phyloP scores from a whole-genome alignment of 2,888 invertebrate species.

The Lacanobia oleracea region DNA sequence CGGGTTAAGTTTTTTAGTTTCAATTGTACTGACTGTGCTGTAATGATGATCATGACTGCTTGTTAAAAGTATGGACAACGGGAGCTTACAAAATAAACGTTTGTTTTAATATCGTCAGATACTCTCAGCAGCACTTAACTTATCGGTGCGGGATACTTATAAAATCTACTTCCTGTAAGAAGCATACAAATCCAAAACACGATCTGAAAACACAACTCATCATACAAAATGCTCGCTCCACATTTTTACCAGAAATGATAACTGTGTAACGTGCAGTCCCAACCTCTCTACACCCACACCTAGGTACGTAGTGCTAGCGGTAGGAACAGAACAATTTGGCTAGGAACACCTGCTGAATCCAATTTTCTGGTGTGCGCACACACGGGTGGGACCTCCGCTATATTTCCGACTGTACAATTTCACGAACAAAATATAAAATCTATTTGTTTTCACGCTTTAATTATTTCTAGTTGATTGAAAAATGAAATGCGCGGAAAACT shows the following conservation, averaged over 20 bases:
- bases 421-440: constrained; percentile 37
- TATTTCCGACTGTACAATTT: constrained; percentile 24
- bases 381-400: constrained; percentile 42
- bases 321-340: constrained; percentile 67
- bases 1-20: too few species aligned
- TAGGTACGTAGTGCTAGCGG: constrained; percentile 5
- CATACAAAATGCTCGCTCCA: constrained; percentile 10
- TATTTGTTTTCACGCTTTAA: constrained; percentile 46
- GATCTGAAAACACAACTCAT: constrained; percentile 10
- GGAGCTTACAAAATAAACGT: too few species aligned
- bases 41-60: too few species aligned
- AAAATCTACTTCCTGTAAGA: neutral
- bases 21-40: too few species aligned
- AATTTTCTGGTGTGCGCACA: constrained; percentile 77
- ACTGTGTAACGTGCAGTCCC: constrained; percentile 17
- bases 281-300: neutral
- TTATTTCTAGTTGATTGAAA: constrained; percentile 47
- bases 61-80: too few species aligned
- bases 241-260: constrained; percentile 21
- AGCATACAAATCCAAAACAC: neutral
- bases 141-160: too few species aligned
- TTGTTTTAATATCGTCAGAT: too few species aligned
- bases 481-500: constrained; percentile 9
- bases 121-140: too few species aligned
- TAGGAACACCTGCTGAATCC: constrained; percentile 76